These are phyloP conservation scores for Tinea pellionella DNA, from an alignment of 2,888 invertebrate species.

Conservation along the genomic window DNA sequence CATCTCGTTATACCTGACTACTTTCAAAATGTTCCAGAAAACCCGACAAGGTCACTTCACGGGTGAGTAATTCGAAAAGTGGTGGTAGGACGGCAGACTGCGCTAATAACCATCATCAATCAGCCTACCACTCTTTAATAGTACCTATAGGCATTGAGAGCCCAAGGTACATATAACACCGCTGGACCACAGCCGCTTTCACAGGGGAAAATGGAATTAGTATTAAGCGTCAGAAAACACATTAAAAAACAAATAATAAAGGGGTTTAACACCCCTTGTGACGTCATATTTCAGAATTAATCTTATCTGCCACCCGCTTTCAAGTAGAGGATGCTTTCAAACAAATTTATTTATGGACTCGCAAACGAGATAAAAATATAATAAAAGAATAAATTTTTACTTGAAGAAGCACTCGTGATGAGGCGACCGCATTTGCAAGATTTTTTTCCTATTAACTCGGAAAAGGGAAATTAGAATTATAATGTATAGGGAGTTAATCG, in stretches of 20 bases:
- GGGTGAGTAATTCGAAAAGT: no score
- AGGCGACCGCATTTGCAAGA: background rate
- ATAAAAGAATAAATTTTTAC: slow-evolving; percentile 15
- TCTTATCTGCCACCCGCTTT: slow-evolving; percentile 14
- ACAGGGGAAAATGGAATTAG: no score
- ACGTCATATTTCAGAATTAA: slow-evolving; percentile 17
- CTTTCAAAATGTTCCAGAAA: no score
- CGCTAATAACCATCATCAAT: no score
- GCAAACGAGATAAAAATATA: slow-evolving; percentile 17
- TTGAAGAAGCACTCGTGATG: slow-evolving; percentile 11
- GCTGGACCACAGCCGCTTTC: no score
- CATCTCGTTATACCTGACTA: no score
- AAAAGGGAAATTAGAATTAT: background rate
- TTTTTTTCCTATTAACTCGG: background rate
- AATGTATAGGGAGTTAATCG: background rate
- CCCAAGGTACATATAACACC: no score
- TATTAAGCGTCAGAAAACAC: background rate
- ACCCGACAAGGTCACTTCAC: no score
- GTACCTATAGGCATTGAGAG: no score
- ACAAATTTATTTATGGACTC: slow-evolving; percentile 19
- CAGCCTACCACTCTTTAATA: no score
- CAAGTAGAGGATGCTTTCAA: slow-evolving; percentile 1
- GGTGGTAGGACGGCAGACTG: no score
- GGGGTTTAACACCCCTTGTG: slow-evolving; percentile 13
- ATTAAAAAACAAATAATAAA: background rate